Base-by-base conservation (phyloP, 1,140 invertebrate species). In the Luehdorfia chinensis region DNA sequence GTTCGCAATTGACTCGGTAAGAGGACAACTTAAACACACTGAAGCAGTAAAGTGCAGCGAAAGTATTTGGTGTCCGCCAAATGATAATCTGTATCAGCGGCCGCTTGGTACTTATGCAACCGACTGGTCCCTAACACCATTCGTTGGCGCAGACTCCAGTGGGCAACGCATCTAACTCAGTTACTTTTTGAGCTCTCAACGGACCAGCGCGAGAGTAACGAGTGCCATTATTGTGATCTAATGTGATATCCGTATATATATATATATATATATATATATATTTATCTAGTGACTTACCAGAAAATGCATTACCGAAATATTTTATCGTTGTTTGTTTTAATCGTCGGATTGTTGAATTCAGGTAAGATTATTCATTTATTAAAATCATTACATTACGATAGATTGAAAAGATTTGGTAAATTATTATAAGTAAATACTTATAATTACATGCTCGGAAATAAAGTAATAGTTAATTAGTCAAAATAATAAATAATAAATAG, bases 21-120 rank as follows among this genome's bases (percentile, higher is more conserved):
- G 52, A 59, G 50, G 43, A 47, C 68, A 52, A 28, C 39, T 43
- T 43, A 43, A 53, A 60, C 52, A 50, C 55, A 59, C 49, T 72
- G 58, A 51, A 61, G 60, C 59, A 66, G 59, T 63, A 69, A 69
- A 74, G 50, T 64, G 66, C 59, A 78, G 80, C 73, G 80, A 84
- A 84, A 84, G 80, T 84, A 60, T 59, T 72, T 36, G 53, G 74
- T 79, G 80, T 79, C 80, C 78, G 75, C 76, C 78, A 84, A 84
- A 84, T 83, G 75, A 79, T 85, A 80, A 80, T 83, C 78, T 80
- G 73, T 83, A 79, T 80, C 70, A 78, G 71, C 63, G 71, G 59
- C 55, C 53, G 55, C 50, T 50, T 27, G 55, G 65, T 75, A 71
- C 71, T 85, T 83, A 85, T 83, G 80, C 80, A 85, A 85, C 63